phyloP scores from a whole-genome alignment of 1,140 invertebrate genomes.

The Vanessa tameamea region DNA sequence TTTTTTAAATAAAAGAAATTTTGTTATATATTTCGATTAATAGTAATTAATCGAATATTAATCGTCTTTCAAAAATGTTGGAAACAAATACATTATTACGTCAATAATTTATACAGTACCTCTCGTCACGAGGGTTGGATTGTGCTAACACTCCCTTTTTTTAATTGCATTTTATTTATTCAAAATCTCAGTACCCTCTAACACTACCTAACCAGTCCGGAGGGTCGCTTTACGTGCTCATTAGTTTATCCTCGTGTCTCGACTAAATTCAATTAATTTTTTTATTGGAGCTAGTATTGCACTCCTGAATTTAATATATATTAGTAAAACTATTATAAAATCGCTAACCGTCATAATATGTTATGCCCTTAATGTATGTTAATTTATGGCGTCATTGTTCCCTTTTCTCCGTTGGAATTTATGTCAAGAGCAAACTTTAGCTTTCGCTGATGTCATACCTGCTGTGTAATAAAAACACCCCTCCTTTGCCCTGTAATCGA shows the following conservation, averaged over 20 bases:
- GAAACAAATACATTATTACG: constrained; percentile 45
- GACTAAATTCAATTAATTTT: constrained; percentile 32
- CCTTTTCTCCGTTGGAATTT: constrained; percentile 27
- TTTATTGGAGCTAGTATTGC: background rate
- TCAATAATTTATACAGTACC: constrained; percentile 52
- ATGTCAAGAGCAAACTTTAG: constrained; percentile 46
- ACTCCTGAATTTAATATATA: background rate
- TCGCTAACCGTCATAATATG: background rate
- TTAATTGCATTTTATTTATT: constrained; percentile 77
- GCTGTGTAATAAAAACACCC: constrained; percentile 59
- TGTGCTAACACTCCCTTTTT: constrained; percentile 49
- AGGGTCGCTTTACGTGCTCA: constrained; percentile 47
- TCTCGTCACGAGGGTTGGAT: constrained; percentile 41
- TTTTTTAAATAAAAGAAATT: too few relatives aligned
- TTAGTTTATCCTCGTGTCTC: constrained; percentile 47
- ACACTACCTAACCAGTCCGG: constrained; percentile 44
- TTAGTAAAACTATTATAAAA: too few relatives aligned
- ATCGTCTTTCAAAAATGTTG: constrained; percentile 43
- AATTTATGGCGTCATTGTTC: constrained; percentile 18
- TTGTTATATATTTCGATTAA: background rate
- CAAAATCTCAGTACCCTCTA: constrained; percentile 54
- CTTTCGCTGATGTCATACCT: constrained; percentile 66
- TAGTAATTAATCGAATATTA: too few relatives aligned
- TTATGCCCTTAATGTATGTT: constrained; percentile 15
- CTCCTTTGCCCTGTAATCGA: constrained; percentile 63